Evolutionary conservation across 2,113 vertebrate genomes (phyloP).

Genomic region (Perca fluviatilis): DNA sequence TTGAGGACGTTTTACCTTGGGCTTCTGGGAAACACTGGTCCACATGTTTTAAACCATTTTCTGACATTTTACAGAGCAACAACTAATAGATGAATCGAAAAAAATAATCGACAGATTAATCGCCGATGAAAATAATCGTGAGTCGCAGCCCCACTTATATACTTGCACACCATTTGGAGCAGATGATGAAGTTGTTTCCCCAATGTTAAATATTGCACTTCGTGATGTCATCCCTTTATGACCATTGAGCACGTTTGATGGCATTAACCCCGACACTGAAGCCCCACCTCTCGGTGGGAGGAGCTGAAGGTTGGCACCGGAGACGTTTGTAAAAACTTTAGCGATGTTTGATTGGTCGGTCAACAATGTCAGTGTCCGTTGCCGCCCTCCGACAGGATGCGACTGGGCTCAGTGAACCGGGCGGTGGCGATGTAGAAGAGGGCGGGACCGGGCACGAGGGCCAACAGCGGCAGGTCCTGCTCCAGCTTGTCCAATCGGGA

Average conservation of each 20-base stretch:
- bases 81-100: no score
- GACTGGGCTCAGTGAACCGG: slow-evolving; percentile 94
- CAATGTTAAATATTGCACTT: no score
- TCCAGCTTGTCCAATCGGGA: slow-evolving; percentile 94
- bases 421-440: slow-evolving; percentile 96
- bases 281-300: no score
- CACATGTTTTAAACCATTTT: no score
- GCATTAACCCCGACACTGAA: not conserved
- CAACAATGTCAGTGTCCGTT: slow-evolving; percentile 88
- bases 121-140: no score
- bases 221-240: not conserved
- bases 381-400: slow-evolving; percentile 94
- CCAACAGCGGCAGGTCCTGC: slow-evolving; percentile 93
- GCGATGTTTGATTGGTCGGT: rapidly evolving
- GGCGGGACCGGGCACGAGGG: slow-evolving; percentile 93
- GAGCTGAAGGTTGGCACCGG: no score
- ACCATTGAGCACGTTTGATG: not conserved
- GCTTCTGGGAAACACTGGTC: no score
- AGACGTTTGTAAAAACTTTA: not conserved
- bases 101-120: no score
- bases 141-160: no score
- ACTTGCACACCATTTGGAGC: not conserved
- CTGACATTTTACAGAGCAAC: no score
- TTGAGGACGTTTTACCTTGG: no score
- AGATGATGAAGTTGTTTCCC: not conserved